Evolutionary conservation across 1,140 invertebrate genomes (phyloP), one percentile per base, ranked within the genome.

Genomic region (Diplogasteroides magnus): DNA sequence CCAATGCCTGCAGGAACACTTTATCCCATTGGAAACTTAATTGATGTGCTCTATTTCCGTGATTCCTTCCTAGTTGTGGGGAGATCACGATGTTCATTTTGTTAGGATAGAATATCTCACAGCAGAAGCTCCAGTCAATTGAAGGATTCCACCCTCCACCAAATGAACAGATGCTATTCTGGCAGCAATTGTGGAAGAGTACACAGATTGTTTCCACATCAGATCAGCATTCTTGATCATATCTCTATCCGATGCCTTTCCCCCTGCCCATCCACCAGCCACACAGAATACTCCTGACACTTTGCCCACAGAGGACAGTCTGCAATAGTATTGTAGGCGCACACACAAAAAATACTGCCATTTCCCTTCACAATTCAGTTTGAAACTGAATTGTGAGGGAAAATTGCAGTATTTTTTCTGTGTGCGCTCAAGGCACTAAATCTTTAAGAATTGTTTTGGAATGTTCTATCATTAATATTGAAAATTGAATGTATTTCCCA

Each of bases 171-270:
- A 85, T 11, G 93, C 94, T 67, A 98, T 84, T 67, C 89, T 88
- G 2, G 93, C 90, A 1, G 94, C 90, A 77, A 98, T 95, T 26
- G 89, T 85, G 0, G 94, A 97, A 74, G 91, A 93, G 93, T 93
- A 97, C 11, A 98, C 92, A 83, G 92, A 96, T 82, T 98, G 95
- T 71, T 90, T 90, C 91, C 92, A 95, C 92, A 97, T 97, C 23
- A 93, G 80, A 79, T 97, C 93, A 29, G 90, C 86, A 84, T 91
- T 94, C 83, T 93, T 92, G 23, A 93, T 48, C 37, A 48, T 48
- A 48, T 48, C 37, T 11, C 6, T 11, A 19, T 6, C 6, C 6
- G 37, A 48, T 11, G 37, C 37, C 6, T 48, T 48, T 48, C 37
- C 37, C 6, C 37, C 37, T 48, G 37, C 93, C 96, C 96, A 98